Evolutionary conservation across 2,888 invertebrate species (phyloP), one percentile per base, ranked within the genome.

Genomic region (Meloe dianella): DNA sequence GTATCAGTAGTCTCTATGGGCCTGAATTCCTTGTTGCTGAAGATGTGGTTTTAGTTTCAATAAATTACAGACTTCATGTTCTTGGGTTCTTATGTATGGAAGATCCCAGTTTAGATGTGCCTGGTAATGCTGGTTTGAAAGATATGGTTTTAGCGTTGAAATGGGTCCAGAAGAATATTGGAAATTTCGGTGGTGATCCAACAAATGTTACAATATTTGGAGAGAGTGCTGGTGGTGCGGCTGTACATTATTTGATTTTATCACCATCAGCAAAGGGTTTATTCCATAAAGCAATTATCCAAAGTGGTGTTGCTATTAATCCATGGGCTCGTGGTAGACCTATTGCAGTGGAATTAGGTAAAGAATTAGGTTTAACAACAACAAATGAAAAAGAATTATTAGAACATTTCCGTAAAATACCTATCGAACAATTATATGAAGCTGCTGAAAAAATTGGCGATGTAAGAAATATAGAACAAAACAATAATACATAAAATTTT

Each of bases 41-140:
- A 74, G 80, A 83, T 72, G 74, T 83, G 35, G 80, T 84, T 57
- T 67, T 83, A 27, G 82, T 84, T n/a, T 67, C 76, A n/a, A 78
- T 83, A 59, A 84, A 83, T 69, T 83, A 83, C 64, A 73, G 84
- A 60, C 66, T 82, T 57, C 38, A 73, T 82, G 61, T 77, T 83
- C 66, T 67, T 85, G 87, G 87, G 32, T 87, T 87, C 66, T 79
- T 87, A 20, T 84, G 84, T 38, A 77, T 87, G 1, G 81, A 84
- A 65, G 86, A 87, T 69, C 77, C 82, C 14, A 78, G 82, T 6
- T 75, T 86, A 10, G 82, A 82, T 63, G 81, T 87, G 60, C 85
- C 87, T 0, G 87, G 87, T 4, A 87, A 87, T 77, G 85, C 86
- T 0, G 87, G 86, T 1, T 77, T 87, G 0, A 87, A 87, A 77